Conservation (phyloP, 2,797 vertebrate species). For the Cichlasoma orientale region DNA sequence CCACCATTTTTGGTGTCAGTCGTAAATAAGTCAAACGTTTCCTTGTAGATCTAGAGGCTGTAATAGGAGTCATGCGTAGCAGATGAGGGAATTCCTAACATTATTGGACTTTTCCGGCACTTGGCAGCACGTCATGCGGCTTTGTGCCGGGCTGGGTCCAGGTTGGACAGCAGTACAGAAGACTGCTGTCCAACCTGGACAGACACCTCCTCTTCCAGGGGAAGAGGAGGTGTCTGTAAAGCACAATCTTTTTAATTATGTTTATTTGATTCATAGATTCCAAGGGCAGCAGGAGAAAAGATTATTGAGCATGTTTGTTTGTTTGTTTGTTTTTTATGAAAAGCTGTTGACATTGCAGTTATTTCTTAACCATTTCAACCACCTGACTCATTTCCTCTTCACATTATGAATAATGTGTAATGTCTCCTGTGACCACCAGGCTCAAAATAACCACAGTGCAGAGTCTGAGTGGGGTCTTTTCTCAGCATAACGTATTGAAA, state of each 20-base stretch:
- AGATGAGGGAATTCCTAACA: conserved; percentile 81
- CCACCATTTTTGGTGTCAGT: conserved; percentile 24
- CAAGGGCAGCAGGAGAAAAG: neutral
- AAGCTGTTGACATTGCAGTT: neutral
- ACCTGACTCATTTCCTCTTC: conserved; percentile 6
- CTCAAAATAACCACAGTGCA: conserved; percentile 41
- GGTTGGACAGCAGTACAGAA: conserved; percentile 42
- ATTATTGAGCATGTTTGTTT: neutral
- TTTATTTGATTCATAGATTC: conserved; percentile 18
- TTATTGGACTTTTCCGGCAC: conserved; percentile 78
- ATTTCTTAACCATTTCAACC: conserved; percentile 8
- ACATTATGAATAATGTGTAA: neutral
- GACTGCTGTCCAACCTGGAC: no score
- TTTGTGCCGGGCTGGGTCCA: conserved; percentile 53
- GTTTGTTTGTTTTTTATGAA: no score
- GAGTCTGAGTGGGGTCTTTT: conserved; percentile 37
- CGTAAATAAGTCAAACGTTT: conserved; percentile 53
- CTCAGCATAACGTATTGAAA: conserved; percentile 26
- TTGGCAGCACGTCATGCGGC: conserved; percentile 73
- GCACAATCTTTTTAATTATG: neutral
- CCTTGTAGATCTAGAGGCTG: conserved; percentile 51
- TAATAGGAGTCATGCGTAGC: conserved; percentile 78
- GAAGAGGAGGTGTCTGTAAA: conserved; percentile 4
- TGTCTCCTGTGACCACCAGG: conserved; percentile 30
- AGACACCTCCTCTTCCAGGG: no score